Evolutionary conservation across 2,888 invertebrate species (phyloP).

Genomic region (Myopa tessellatipennis): DNA sequence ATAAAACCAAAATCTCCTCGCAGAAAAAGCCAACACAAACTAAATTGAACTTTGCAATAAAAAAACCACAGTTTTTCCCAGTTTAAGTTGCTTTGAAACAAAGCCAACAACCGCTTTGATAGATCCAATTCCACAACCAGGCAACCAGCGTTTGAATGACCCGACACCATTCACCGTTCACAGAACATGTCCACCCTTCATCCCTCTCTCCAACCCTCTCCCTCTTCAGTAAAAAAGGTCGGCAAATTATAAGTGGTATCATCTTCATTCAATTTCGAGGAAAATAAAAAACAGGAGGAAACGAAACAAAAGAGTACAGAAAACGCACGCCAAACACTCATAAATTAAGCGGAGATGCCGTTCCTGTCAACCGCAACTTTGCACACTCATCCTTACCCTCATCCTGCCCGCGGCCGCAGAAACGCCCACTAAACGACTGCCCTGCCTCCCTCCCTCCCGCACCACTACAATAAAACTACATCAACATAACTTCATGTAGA

Average conservation of each 20-base stretch:
- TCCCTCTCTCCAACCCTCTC: neutral
- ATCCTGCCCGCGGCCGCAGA: neutral
- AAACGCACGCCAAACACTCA: constrained; percentile 45
- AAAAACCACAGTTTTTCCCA: constrained; percentile 19
- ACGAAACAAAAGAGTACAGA: neutral
- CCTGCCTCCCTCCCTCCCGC: neutral
- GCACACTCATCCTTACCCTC: constrained; percentile 28
- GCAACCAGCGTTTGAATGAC: neutral
- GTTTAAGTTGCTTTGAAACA: constrained; percentile 12
- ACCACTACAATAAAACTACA: neutral
- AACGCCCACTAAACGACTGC: neutral
- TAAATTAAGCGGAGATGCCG: constrained; percentile 53
- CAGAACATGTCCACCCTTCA: too few species aligned
- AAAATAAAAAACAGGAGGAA: neutral
- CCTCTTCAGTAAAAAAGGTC: neutral
- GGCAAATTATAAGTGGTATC: neutral
- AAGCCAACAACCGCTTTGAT: neutral
- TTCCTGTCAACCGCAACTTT: constrained; percentile 45
- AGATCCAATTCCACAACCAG: neutral
- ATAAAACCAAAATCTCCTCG: neutral
- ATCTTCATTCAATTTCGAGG: constrained; percentile 23
- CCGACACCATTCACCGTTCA: neutral
- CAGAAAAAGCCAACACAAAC: neutral
- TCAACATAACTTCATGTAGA: neutral
- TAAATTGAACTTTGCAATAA: neutral